These are phyloP conservation scores for Akabosia matsudoensis DNA, from an alignment of 1,140 invertebrate genomes.

Conservation along the genomic window DNA sequence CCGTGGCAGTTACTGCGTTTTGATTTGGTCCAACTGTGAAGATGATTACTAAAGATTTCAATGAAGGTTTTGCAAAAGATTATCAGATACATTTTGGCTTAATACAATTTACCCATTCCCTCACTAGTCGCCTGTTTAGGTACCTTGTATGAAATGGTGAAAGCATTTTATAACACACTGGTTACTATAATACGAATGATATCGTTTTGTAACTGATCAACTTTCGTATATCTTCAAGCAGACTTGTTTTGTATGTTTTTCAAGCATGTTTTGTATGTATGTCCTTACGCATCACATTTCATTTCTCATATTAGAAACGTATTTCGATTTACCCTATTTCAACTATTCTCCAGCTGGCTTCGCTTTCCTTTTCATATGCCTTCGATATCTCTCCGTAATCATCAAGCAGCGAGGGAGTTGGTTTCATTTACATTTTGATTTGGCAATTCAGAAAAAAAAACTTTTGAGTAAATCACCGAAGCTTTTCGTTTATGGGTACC, in stretches of 20 bases:
- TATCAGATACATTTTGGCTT: neutral
- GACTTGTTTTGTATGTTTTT: too few relatives aligned
- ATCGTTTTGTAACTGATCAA: too few relatives aligned
- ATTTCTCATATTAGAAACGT: too few relatives aligned
- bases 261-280: too few relatives aligned
- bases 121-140: too few relatives aligned
- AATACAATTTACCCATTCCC: too few relatives aligned
- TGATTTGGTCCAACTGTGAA: slow-evolving; percentile 18
- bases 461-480: slow-evolving; percentile 15
- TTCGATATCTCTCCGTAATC: neutral
- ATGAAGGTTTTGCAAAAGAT: neutral
- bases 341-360: neutral
- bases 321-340: too few relatives aligned
- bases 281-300: too few relatives aligned
- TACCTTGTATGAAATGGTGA: neutral
- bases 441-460: slow-evolving; percentile 11
- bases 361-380: neutral
- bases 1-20: too few relatives aligned
- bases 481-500: neutral
- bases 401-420: neutral
- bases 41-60: slow-evolving; percentile 13
- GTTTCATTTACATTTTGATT: slow-evolving; percentile 21
- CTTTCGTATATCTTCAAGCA: too few relatives aligned
- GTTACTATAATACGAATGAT: too few relatives aligned
- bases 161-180: too few relatives aligned